Conservation (phyloP, 2,888 invertebrate species). For the Melieria omissa region DNA sequence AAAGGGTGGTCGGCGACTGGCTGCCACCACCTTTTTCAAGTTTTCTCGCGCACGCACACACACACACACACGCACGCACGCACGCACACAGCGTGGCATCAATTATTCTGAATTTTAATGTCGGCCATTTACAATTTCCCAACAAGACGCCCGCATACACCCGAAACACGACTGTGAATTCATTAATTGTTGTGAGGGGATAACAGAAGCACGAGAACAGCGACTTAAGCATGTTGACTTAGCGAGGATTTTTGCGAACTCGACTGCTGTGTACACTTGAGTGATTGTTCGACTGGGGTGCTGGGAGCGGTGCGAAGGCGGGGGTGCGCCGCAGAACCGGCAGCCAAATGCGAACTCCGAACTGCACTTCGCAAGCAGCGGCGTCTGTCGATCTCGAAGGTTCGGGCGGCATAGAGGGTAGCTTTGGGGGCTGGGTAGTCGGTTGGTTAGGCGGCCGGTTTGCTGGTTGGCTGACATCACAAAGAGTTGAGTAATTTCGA, state of each 20-base stretch:
- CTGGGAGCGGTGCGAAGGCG: too few relatives aligned
- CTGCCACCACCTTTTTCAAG: background rate
- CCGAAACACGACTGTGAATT: conserved; percentile 37
- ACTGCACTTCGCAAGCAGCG: conserved; percentile 29
- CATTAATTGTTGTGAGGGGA: conserved; percentile 43
- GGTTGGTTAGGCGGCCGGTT: background rate
- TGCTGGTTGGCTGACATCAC: background rate
- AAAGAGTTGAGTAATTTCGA: conserved; percentile 22
- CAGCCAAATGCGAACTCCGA: conserved; percentile 40
- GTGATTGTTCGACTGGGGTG: background rate
- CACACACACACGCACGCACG: background rate
- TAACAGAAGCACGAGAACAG: conserved; percentile 17
- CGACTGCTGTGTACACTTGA: background rate
- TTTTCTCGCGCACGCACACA: background rate
- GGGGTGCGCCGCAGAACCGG: too few relatives aligned
- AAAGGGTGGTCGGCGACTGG: conserved; percentile 6
- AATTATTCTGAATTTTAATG: conserved; percentile 47
- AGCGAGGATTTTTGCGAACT: conserved; percentile 20
- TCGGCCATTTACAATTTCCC: conserved; percentile 33
- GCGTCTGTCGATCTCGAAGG: too few relatives aligned
- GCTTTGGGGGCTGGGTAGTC: too few relatives aligned
- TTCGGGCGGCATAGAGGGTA: too few relatives aligned
- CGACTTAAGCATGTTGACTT: conserved; percentile 21
- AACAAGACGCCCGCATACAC: background rate
- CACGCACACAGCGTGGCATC: conserved; percentile 5